Conservation (phyloP, 2,113 vertebrate species). For the Malurus cyaneus region DNA sequence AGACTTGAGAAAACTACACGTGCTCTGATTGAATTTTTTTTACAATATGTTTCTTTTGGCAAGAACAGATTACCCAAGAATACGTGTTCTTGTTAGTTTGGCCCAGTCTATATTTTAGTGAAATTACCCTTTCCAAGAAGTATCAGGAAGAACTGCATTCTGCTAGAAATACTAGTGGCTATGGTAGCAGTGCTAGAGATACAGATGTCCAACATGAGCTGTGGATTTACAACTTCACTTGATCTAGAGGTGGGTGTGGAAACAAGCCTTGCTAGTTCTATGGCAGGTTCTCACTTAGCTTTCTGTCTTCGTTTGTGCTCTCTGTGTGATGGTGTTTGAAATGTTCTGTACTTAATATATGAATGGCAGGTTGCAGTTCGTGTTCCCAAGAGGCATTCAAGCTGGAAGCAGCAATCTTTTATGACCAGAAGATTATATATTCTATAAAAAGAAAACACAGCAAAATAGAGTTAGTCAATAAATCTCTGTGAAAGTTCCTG, state of each 20-base stretch:
- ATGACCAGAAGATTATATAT: background rate
- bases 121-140: background rate
- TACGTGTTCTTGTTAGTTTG: background rate
- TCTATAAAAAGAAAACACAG: background rate
- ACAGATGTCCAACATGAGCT: background rate
- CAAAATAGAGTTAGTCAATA: background rate
- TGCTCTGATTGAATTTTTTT: background rate
- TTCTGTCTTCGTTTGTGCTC: background rate
- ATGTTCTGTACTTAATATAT: constrained; percentile 4
- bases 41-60: background rate
- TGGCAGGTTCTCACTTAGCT: background rate
- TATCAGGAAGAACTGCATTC: background rate
- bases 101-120: background rate
- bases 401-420: background rate
- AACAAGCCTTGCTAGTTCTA: background rate
- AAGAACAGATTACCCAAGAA: background rate
- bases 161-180: background rate
- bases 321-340: background rate
- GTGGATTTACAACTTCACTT: background rate
- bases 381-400: background rate
- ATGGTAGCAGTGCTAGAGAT: background rate
- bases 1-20: background rate
- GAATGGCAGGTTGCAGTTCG: background rate
- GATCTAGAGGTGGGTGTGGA: background rate
- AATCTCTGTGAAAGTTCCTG: background rate